These are phyloP conservation scores for Caenorhabditis latens DNA, from an alignment of 1,140 invertebrate species.

Conservation along the genomic window DNA sequence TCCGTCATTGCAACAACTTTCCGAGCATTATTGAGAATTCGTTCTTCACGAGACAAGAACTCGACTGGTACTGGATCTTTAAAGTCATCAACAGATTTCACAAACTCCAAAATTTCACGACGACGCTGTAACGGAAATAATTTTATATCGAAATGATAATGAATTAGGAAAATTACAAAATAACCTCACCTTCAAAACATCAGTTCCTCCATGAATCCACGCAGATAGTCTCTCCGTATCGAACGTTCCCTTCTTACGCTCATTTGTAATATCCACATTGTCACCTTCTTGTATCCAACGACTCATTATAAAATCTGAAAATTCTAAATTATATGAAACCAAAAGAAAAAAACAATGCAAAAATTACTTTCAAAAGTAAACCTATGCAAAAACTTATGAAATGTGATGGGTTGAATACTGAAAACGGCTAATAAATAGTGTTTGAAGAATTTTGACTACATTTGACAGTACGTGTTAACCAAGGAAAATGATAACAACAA, in stretches of 20 bases:
- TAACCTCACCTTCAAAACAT: conserved; percentile 59
- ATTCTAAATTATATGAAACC: neutral
- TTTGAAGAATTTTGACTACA: conserved; percentile 5
- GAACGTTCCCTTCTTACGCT: conserved; percentile 86
- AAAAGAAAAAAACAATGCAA: neutral
- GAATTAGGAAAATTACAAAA: neutral
- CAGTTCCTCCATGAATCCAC: conserved; percentile 71
- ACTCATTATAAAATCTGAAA: conserved; percentile 1
- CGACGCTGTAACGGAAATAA: neutral
- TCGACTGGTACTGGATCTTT: conserved; percentile 83
- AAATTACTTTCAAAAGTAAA: neutral
- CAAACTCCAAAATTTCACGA: conserved; percentile 60
- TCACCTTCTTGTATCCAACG: conserved; percentile 58
- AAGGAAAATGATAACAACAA: conserved; percentile 12
- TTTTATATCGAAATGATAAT: neutral
- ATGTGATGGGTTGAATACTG: neutral
- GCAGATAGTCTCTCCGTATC: conserved; percentile 84
- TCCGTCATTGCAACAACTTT: conserved; percentile 80
- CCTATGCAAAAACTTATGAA: neutral
- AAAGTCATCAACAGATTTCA: conserved; percentile 81
- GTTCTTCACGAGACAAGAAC: conserved; percentile 87
- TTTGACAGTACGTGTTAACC: conserved; percentile 12
- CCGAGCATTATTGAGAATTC: conserved; percentile 85
- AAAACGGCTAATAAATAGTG: conserved; percentile 40
- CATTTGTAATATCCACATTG: conserved; percentile 84